Conservation (phyloP, 2,113 vertebrate species). For the Ursus arctos region DNA sequence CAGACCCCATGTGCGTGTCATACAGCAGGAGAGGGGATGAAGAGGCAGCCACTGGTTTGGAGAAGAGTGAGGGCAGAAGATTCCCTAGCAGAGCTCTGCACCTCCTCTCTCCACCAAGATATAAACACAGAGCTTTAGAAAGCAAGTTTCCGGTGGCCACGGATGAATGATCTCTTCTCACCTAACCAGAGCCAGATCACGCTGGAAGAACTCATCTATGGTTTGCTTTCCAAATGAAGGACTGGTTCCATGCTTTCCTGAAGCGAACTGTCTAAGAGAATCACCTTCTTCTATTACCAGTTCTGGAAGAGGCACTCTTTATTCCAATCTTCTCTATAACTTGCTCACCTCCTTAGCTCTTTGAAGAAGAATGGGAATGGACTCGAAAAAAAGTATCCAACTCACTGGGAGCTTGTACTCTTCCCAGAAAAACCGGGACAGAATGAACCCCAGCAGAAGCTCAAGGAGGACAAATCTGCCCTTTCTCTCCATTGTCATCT, state of each 20-base stretch:
- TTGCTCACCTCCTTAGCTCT: not conserved
- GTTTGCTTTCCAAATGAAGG: not conserved
- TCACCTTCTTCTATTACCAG: not conserved
- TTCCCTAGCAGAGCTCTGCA: not conserved
- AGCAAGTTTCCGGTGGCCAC: not conserved
- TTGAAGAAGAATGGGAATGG: not conserved
- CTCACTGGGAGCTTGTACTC: not conserved
- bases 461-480: not conserved
- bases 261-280: not conserved
- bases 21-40: not conserved
- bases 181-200: not conserved
- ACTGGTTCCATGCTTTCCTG: not conserved
- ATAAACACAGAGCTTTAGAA: not conserved
- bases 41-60: rapidly evolving
- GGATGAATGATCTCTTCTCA: not conserved
- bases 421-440: not conserved
- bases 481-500: not conserved
- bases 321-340: not conserved
- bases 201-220: not conserved
- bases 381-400: not conserved
- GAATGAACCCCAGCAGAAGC: not conserved
- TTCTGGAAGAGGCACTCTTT: not conserved
- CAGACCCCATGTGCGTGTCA: not conserved
- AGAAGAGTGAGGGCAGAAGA: not conserved
- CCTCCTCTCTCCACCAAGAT: not conserved